Conservation (phyloP, 2,888 invertebrate genomes). For the Drymonia ruficornis region DNA sequence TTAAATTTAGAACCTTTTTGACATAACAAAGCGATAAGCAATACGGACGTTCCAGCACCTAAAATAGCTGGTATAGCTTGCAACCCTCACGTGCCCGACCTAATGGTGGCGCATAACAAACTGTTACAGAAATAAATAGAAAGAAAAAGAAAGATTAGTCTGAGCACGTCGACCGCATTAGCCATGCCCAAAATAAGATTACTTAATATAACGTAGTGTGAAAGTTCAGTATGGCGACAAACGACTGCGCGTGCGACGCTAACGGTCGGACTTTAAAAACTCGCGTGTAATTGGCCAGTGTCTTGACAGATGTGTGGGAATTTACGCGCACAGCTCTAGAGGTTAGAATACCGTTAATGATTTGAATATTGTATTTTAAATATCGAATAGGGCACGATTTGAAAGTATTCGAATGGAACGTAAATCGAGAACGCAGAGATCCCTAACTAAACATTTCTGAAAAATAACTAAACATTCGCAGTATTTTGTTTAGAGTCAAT, state of each 20-base stretch:
- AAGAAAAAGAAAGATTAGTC: slow-evolving; percentile 66
- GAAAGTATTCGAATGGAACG: slow-evolving; percentile 4
- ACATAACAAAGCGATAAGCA: not conserved
- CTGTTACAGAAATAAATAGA: slow-evolving; percentile 73
- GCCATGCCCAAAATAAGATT: slow-evolving; percentile 74
- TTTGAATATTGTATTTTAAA: slow-evolving; percentile 53
- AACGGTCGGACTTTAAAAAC: slow-evolving; percentile 58
- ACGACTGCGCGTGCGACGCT: slow-evolving; percentile 57
- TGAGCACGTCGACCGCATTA: slow-evolving; percentile 69
- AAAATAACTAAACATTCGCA: too few relatives aligned
- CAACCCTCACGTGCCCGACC: slow-evolving; percentile 62
- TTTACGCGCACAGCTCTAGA: slow-evolving; percentile 46
- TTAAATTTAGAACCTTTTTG: not conserved
- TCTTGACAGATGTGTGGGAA: slow-evolving; percentile 58
- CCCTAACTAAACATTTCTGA: too few relatives aligned
- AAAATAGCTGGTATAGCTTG: slow-evolving; percentile 50
- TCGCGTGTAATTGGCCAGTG: slow-evolving; percentile 57
- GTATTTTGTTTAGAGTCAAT: slow-evolving; percentile 53
- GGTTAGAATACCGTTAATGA: slow-evolving; percentile 49
- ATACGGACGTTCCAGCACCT: slow-evolving; percentile 17
- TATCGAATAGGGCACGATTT: slow-evolving; percentile 33
- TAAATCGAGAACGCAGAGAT: not conserved
- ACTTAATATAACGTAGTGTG: slow-evolving; percentile 69
- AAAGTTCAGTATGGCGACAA: slow-evolving; percentile 77
- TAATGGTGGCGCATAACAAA: slow-evolving; percentile 74